These are phyloP conservation scores for Periparus ater DNA, from an alignment of 2,797 vertebrate species.

Conservation along the genomic window DNA sequence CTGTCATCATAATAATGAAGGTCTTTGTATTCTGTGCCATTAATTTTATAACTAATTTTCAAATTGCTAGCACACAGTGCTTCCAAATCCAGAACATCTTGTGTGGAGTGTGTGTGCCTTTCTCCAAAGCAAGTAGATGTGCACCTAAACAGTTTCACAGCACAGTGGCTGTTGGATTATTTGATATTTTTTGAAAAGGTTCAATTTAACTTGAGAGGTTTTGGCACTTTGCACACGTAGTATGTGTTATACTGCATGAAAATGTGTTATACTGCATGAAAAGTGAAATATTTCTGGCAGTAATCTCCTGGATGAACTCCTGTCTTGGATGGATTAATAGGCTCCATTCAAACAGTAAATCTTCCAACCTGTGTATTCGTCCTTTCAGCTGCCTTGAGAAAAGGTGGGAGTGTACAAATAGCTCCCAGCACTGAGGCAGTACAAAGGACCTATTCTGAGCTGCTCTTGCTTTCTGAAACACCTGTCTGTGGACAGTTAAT, in stretches of 20 bases:
- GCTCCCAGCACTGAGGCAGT: background rate
- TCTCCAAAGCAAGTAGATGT: background rate
- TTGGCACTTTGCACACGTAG: background rate
- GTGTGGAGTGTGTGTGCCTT: background rate
- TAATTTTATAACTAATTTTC: background rate
- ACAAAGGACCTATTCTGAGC: background rate
- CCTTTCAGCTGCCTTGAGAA: background rate
- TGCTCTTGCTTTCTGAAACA: background rate
- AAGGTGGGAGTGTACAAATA: background rate
- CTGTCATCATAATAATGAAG: background rate
- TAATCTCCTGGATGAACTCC: background rate
- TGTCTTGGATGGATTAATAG: background rate
- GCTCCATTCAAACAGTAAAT: slow-evolving; percentile 5
- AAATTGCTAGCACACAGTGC: background rate
- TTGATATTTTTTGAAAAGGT: background rate
- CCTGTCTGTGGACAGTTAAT: slow-evolving; percentile 12
- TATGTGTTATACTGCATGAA: background rate
- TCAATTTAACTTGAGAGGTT: background rate
- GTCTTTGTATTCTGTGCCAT: background rate
- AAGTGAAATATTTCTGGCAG: slow-evolving; percentile 31
- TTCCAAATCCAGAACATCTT: background rate
- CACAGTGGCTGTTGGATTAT: background rate
- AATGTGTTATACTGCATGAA: background rate
- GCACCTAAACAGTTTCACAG: background rate
- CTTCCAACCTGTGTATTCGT: background rate